phyloP scores from a whole-genome alignment of 2,888 invertebrate species.

The Drosophila putrida region DNA sequence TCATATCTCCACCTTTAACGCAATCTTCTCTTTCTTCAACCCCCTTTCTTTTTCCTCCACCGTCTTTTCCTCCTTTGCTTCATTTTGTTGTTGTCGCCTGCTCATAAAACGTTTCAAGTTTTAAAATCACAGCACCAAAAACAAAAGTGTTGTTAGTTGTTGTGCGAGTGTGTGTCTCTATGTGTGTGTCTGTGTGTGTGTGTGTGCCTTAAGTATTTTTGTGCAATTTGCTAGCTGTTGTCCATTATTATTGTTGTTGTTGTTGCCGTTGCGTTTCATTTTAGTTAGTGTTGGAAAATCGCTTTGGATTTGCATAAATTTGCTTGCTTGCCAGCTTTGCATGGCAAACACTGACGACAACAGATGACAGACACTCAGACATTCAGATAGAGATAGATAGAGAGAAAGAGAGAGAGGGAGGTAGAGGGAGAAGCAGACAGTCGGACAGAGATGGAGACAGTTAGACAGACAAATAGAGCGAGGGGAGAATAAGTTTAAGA shows the following conservation, averaged over 20 bases:
- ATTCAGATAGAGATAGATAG: constrained; percentile 5
- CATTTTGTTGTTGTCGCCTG: constrained; percentile 34
- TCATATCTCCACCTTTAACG: neutral
- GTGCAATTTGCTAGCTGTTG: constrained; percentile 72
- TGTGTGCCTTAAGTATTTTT: constrained; percentile 74
- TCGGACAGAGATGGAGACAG: neutral
- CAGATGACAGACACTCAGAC: constrained; percentile 39
- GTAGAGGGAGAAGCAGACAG: neutral
- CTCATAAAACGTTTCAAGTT: constrained; percentile 68
- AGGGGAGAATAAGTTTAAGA: constrained; percentile 1
- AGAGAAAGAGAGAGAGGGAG: neutral
- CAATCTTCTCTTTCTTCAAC: neutral
- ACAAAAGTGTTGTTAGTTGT: constrained; percentile 46
- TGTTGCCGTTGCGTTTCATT: constrained; percentile 65
- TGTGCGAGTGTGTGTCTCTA: constrained; percentile 17
- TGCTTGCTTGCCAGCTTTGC: constrained; percentile 69
- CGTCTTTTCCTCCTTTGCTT: neutral
- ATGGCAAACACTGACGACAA: constrained; percentile 56
- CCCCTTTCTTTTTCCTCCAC: neutral
- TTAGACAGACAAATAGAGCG: neutral
- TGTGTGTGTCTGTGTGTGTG: constrained; percentile 9
- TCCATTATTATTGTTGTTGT: constrained; percentile 37
- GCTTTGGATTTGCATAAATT: constrained; percentile 80
- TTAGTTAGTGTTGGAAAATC: constrained; percentile 80
- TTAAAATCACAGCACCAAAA: constrained; percentile 69